Evolutionary conservation across 2,113 vertebrate species (phyloP).

Genomic region (Phalacrocorax pelagicus): DNA sequence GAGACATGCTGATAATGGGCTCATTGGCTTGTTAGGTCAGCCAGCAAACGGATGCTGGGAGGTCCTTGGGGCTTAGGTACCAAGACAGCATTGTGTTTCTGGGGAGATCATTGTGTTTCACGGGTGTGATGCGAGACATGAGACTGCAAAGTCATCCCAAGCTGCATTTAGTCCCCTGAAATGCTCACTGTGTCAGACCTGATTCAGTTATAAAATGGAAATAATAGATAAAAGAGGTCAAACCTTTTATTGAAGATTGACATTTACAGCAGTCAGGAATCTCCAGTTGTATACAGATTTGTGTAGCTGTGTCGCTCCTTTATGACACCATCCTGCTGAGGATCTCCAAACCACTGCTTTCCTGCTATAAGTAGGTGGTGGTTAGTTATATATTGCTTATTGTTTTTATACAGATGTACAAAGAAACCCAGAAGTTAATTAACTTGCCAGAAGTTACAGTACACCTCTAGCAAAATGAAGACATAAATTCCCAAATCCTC

Average conservation of each 20-base stretch:
- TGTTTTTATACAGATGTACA: background rate
- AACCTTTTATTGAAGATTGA: constrained; percentile 29
- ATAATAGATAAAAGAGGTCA: constrained; percentile 32
- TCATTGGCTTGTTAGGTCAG: constrained; percentile 48
- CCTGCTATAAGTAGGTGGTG: background rate
- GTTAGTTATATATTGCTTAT: background rate
- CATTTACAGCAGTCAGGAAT: constrained; percentile 29
- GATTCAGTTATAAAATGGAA: constrained; percentile 47
- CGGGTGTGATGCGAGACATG: constrained; percentile 3
- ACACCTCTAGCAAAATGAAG: background rate
- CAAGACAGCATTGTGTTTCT: background rate
- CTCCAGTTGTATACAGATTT: constrained; percentile 9
- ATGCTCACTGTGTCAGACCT: constrained; percentile 1
- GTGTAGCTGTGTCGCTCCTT: background rate
- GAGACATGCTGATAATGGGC: constrained; percentile 1
- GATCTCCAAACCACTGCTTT: background rate
- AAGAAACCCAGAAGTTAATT: background rate
- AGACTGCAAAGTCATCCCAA: constrained; percentile 8
- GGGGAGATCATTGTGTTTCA: constrained; percentile 24
- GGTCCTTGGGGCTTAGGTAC: constrained; percentile 21
- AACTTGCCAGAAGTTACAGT: background rate
- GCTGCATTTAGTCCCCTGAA: constrained; percentile 29
- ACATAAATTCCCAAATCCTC: background rate
- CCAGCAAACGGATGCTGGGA: background rate
- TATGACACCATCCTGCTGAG: background rate